Base-by-base conservation (phyloP, 35 echinoderm and acorn worm genomes). In the Lytechinus variegatus region DNA sequence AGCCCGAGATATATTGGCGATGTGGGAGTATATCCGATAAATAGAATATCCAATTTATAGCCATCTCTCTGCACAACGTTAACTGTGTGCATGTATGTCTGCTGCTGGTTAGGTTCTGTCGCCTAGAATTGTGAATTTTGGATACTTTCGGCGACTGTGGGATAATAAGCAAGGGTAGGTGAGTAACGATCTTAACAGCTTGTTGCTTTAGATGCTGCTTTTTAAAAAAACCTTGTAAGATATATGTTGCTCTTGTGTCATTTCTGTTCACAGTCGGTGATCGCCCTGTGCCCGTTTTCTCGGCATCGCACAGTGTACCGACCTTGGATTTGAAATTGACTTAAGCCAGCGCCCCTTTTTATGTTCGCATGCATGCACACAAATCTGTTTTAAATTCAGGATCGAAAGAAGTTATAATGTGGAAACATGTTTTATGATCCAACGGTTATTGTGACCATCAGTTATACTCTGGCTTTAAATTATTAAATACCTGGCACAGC, bases 311-410 rank as follows among this genome's bases (percentile, higher is more conserved):
- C 88, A 90, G 88, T 90, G 11, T 90, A 52, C 88, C 52, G 88
- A 90, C 88, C 88, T 90, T 90, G 88, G 88, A 90, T 90, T 90
- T 90, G 88, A 90, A 90, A 90, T 51, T 90, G 88, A 90, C 88
- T 90, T 90, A 90, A 54, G 88, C 88, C 88, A 90, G 88, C 88
- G 88, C 88, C 88, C 88, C 88, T 90, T 44, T 90, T 90, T 90
- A 90, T 33, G 29, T 90, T 52, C 88, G 88, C 88, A 90, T 90
- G 88, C 24, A 52, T 90, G 88, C 88, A 90, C 88, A 90, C 88
- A 52, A 71, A 79, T 79, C 66, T 79, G 3, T 79, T 58, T 79
- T 79, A 16, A 79, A n/a, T 79, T 79, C 19, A 79, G n/a, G 66
- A 79, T 7, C 21, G 66, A 79, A 79, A 16, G 12, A 79, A 79